Percentiles rank a stretch among this genome's conserved stretches.
Evolutionary conservation across 2,113 vertebrate genomes (phyloP).

Genomic region (Erythrolamprus reginae): DNA sequence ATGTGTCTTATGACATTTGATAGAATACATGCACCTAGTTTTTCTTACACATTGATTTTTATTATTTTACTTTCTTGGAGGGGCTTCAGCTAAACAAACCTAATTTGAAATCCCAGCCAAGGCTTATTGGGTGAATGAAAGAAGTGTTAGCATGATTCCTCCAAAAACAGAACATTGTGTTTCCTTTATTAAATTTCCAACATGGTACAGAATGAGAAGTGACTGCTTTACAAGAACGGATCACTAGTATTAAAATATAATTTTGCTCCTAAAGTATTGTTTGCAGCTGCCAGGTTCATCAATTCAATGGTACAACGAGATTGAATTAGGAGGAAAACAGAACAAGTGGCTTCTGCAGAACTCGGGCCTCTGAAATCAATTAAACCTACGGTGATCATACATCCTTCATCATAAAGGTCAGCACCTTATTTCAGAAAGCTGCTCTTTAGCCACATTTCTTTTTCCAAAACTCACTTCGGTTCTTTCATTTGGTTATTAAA

Average conservation of each 20-base stretch:
- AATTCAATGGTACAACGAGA: constrained; percentile 34
- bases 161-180: neutral
- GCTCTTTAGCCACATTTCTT: neutral
- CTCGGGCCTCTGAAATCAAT: constrained; percentile 56
- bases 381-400: constrained; percentile 12
- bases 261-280: constrained; percentile 17
- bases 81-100: neutral
- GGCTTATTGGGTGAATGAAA: neutral
- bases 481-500: neutral
- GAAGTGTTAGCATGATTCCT: neutral
- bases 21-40: neutral
- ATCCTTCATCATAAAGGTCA: neutral
- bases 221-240: constrained; percentile 5
- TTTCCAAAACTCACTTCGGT: neutral
- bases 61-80: neutral
- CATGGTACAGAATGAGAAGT: neutral
- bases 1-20: neutral
- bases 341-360: constrained; percentile 56
- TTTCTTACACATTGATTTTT: neutral
- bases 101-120: neutral
- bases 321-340: constrained; percentile 39
- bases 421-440: neutral
- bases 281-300: constrained; percentile 31
- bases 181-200: constrained; percentile 23
- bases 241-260: constrained; percentile 3